A percentile compares a stretch with the other conserved stretches of the same genome.
Conservation (phyloP, 2,888 invertebrate genomes). For the Cheilosia urbana region DNA sequence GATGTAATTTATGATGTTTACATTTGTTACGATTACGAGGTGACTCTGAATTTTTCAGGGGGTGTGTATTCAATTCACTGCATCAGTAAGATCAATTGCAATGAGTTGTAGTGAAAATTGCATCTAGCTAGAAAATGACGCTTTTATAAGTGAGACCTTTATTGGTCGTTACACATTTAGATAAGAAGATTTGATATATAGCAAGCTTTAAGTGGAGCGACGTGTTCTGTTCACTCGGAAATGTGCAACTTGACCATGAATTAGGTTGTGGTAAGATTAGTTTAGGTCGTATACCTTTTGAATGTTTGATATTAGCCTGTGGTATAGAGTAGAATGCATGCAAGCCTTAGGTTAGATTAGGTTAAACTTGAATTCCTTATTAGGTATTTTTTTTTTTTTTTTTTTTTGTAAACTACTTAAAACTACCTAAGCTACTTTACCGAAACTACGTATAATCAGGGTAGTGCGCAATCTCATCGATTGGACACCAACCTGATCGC, state of each 20-base stretch:
- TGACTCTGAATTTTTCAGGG: slow-evolving; percentile 16
- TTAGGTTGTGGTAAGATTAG: neutral
- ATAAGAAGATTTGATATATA: slow-evolving; percentile 30
- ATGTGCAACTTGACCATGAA: neutral
- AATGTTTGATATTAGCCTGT: neutral
- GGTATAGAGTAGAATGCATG: no score
- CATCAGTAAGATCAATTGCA: slow-evolving; percentile 4
- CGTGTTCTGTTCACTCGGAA: neutral
- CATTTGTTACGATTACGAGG: slow-evolving; percentile 1
- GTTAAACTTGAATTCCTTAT: no score
- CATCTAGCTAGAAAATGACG: slow-evolving; percentile 26
- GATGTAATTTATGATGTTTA: slow-evolving; percentile 56
- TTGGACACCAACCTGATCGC: no score
- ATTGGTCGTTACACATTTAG: no score
- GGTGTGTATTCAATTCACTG: slow-evolving; percentile 52
- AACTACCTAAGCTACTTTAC: no score
- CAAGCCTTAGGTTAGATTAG: no score
- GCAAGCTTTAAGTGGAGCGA: neutral
- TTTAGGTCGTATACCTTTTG: neutral
- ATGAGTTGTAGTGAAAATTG: neutral
- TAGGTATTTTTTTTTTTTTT: no score
- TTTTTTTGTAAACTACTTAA: no score
- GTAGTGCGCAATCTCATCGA: no score
- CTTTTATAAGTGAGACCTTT: slow-evolving; percentile 10
- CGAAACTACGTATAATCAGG: no score